Evolutionary conservation across 1,140 invertebrate species (phyloP), one percentile per base, ranked within the genome.

Genomic region (Pachypsylla venusta): DNA sequence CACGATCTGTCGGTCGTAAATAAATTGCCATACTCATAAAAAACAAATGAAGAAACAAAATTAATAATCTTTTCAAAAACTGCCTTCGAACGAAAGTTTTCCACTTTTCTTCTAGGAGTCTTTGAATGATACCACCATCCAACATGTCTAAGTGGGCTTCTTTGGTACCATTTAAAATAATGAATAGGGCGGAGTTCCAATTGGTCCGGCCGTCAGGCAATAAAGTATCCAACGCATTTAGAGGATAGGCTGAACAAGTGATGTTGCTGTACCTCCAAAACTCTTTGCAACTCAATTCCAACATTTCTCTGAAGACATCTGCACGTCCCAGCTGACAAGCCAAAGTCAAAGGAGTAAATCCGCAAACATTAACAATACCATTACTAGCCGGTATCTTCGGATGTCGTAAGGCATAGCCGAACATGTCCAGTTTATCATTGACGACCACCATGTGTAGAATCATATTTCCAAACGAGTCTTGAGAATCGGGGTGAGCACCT

Each of bases 181-280:
- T 97, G 73, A 98, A 97, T 24, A 99, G 75, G 1, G 95, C 94
- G 0, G 95, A 98, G 72, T 96, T 95, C 89, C 93, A 97, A 76
- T 98, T 97, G 64, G 92, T 96, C 68, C 86, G 78, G 61, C 95
- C 95, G 71, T 93, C 88, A 7, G 93, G 89, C 55, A 90, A 74
- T 58, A 99, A 81, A 0, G 94, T 98, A 72, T 99, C 96, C 65
- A 99, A 75, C 16, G 93, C 92, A 72, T 93, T 93, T 1, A 99
- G 74, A 0, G 94, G 93, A 74, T 99, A 98, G 0, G 89, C 92
- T 13, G 93, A 97, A 73, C 95, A 99, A n/a, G 92, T 97, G 65
- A 98, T 97, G 69, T 98, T 98, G 66, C 92, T 96, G 74, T 98
- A 99, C 39, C 94, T 76, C 96, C 96, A 99, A 72, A 98, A 96